Percentiles rank a stretch among this genome's conserved stretches.
These are phyloP conservation scores for Scelioninae gen. 2 DNA, from an alignment of 2,888 invertebrate genomes.

Conservation along the genomic window DNA sequence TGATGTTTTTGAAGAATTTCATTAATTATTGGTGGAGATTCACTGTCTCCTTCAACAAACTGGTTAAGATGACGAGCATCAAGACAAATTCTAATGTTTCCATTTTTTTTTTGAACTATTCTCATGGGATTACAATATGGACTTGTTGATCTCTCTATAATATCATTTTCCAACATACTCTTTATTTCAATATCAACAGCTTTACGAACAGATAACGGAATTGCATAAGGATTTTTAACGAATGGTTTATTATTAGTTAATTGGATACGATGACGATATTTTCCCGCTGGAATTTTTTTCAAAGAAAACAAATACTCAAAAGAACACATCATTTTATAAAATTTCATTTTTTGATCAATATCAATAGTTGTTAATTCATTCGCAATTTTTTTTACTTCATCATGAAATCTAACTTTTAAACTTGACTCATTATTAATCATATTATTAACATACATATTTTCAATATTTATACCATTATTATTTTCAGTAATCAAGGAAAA, in stretches of 20 bases:
- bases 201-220: conserved; percentile 63
- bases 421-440: too few relatives aligned
- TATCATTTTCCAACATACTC: conserved; percentile 64
- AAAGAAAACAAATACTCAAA: background rate
- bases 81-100: conserved; percentile 65
- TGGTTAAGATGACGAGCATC: conserved; percentile 67
- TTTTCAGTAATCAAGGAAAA: too few relatives aligned
- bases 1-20: conserved; percentile 62
- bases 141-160: conserved; percentile 65
- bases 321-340: too few relatives aligned
- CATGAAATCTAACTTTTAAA: too few relatives aligned
- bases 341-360: conserved; percentile 1
- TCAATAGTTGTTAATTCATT: too few relatives aligned
- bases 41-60: conserved; percentile 64
- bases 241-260: conserved; percentile 61
- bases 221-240: conserved; percentile 61
- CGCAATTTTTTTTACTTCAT: too few relatives aligned
- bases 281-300: conserved; percentile 18
- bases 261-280: conserved; percentile 60
- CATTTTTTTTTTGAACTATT: conserved; percentile 66
- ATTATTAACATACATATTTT: too few relatives aligned
- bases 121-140: conserved; percentile 68
- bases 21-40: conserved; percentile 58
- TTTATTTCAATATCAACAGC: conserved; percentile 63
- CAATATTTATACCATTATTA: too few relatives aligned